A percentile compares a stretch with the other conserved stretches of the same genome.
phyloP scores from a whole-genome alignment of 2,888 invertebrate genomes.

The Cataglyphis albicans region DNA sequence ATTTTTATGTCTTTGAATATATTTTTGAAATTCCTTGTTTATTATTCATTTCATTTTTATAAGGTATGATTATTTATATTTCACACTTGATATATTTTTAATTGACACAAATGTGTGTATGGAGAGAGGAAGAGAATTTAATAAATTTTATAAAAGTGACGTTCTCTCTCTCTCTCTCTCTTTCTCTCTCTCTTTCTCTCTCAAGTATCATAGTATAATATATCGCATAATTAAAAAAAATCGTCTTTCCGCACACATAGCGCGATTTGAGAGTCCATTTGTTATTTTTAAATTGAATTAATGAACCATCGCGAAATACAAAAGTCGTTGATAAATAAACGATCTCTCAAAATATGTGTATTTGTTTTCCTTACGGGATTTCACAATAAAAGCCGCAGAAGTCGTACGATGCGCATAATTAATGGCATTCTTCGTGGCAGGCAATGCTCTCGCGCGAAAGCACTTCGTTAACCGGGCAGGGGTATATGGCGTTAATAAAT shows the following conservation, averaged over 20 bases:
- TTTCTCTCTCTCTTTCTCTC: no score
- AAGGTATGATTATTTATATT: background rate
- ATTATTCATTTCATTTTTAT: background rate
- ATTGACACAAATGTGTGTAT: background rate
- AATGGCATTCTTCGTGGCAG: slow-evolving; percentile 47
- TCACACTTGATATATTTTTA: background rate
- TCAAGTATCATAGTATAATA: background rate
- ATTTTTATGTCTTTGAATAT: background rate
- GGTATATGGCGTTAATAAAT: slow-evolving; percentile 56
- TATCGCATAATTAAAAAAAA: background rate
- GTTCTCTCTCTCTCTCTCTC: no score
- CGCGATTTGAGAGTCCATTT: background rate
- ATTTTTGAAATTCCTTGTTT: background rate
- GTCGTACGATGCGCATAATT: slow-evolving; percentile 40
- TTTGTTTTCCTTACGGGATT: slow-evolving; percentile 30
- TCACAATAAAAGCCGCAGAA: slow-evolving; percentile 38
- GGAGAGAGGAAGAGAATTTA: background rate
- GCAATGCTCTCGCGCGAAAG: slow-evolving; percentile 51
- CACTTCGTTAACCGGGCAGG: slow-evolving; percentile 49
- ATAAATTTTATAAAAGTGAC: background rate
- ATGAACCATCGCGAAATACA: slow-evolving; percentile 8
- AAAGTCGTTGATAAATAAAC: background rate
- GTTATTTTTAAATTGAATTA: slow-evolving; percentile 14
- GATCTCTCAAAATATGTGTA: slow-evolving; percentile 7
- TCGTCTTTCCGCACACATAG: background rate